Evolutionary conservation across 2,113 vertebrate species (phyloP), one percentile per base, ranked within the genome.

Genomic region (Macrotis lagotis): DNA sequence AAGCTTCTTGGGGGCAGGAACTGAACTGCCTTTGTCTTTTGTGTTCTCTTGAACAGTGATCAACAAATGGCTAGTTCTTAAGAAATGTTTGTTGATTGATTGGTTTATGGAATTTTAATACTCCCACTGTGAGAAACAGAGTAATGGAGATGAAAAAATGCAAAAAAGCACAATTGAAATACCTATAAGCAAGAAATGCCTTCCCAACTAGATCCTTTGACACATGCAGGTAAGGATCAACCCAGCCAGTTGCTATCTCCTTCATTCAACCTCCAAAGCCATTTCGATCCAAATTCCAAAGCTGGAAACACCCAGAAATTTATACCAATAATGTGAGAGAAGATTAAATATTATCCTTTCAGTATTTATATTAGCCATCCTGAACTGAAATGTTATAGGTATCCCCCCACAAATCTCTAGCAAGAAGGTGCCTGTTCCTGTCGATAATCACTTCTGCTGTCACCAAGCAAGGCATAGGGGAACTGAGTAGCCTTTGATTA

Each of bases 401-500:
- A 83, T 19, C 66, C 16, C 14, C 16, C 14, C 28, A 37, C 3
- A 16, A 11, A 37, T 1, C 5, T 16, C 12, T 37, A 44, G 37
- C 37, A 66, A 66, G 55, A 66, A 74, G 59, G 1, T 83, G 19
- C n/a, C n/a, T 44, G 19, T 44, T 22, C 7, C 6, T 44, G 66
- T 83, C 66, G 24, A 16, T 66, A 37, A 19, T 83, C n/a, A 22
- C 19, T 83, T 83, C 37, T 83, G 66, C 66, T 44, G 6, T 83
- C 66, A 83, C n/a, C 66, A 44, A 44, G n/a, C n/a, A 22, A 44
- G 37, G 24, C 66, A 22, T 83, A 44, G 59, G 44, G n/a, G n/a
- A 83, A 37, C n/a, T 8, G n/a, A 83, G 66, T 83, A 44, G 90
- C 94, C 96, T 51, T 66, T 90, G 96, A 93, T 89, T 51, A 44